phyloP scores from a whole-genome alignment of 2,888 invertebrate genomes.

The Coremacera marginata region DNA sequence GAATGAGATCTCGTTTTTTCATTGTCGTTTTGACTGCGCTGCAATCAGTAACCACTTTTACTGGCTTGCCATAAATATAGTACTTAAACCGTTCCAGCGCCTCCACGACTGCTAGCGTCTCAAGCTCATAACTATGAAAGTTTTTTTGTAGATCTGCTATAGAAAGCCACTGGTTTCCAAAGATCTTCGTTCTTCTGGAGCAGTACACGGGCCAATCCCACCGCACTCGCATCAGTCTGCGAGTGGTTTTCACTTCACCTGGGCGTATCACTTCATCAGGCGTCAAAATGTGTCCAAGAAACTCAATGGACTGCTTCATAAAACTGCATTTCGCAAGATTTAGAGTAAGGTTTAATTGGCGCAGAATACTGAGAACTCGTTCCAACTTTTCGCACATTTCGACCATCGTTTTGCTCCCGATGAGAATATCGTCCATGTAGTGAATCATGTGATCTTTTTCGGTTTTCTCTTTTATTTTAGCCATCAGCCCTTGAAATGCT shows the following conservation, averaged over 20 bases:
- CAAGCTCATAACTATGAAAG: neutral
- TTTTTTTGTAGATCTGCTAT: neutral
- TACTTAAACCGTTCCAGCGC: too few relatives aligned
- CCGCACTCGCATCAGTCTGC: too few relatives aligned
- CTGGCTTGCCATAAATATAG: neutral
- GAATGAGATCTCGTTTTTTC: neutral
- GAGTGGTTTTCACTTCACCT: constrained; percentile 8
- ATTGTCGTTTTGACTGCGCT: neutral
- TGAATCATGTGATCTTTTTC: constrained; percentile 5
- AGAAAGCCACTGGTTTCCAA: too few relatives aligned
- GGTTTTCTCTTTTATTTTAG: too few relatives aligned
- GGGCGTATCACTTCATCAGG: constrained; percentile 26
- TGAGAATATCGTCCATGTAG: constrained; percentile 31
- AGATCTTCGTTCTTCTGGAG: too few relatives aligned
- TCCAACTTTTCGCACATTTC: constrained; percentile 35
- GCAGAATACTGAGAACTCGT: constrained; percentile 18
- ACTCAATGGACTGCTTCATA: too few relatives aligned
- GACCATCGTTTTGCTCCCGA: neutral
- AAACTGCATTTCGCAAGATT: too few relatives aligned
- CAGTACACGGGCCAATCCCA: too few relatives aligned
- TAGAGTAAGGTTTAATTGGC: constrained; percentile 33
- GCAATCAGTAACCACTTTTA: constrained; percentile 13
- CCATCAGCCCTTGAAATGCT: too few relatives aligned
- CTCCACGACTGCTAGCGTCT: neutral
- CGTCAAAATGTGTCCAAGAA: too few relatives aligned